Evolutionary conservation across 2,113 vertebrate species (phyloP), one percentile per base, ranked within the genome.

Genomic region (Clarias macrocephalus): DNA sequence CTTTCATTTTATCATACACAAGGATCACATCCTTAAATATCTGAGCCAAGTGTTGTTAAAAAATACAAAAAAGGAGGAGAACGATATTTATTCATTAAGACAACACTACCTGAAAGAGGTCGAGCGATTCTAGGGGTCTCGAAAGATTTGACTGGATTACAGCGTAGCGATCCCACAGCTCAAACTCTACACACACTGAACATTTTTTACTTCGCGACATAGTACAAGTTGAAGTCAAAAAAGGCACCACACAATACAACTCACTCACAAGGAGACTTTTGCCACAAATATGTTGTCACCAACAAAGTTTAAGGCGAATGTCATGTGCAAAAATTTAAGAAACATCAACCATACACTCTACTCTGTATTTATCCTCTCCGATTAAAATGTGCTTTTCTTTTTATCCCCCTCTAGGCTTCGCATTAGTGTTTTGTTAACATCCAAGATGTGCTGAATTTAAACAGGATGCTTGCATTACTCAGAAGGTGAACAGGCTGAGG

Each of bases 231-330:
- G 1, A 91, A 92, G 91, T 93, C 89, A 95, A 95, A 25, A 85
- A 98, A 98, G 97, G 96, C 96, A 98, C 96, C 96, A 96, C 94
- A 96, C 96, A 93, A 96, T 94, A 95, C 95, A 93, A 95, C 82
- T 94, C 63, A 86, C 86, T 75, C 91, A 93, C 94, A 92, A 94
- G 95, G 91, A 94, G 91, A 92, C 90, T 92, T 83, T 89, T 89
- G 91, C 93, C 92, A 92, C 92, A 93, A 91, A 90, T 83, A 94
- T 89, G 91, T 91, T 91, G 89, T 92, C 91, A 94, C 91, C 30
- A 86, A 94, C 91, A 93, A 91, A 93, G 91, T 93, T 94, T 95
- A 95, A 95, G 95, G 95, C 94, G 85, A 89, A 94, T 93, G 92
- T 92, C 90, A 92, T 94, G 94, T 95, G 95, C 94, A 95, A 93